Conservation (phyloP, 2,888 invertebrate species). For the Onthophagus sagittarius region DNA sequence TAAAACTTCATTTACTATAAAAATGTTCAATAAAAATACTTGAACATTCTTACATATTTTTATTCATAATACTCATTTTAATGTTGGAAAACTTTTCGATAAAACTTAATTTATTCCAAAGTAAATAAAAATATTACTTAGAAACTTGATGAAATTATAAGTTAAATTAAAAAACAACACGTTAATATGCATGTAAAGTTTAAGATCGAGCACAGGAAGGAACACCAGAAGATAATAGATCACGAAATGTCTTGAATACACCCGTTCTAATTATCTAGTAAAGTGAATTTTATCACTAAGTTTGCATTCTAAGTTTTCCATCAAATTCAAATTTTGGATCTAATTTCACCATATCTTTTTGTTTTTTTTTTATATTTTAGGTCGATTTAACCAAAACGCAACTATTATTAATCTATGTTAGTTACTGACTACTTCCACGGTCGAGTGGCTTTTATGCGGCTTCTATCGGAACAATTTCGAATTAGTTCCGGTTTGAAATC, state of each 20-base stretch:
- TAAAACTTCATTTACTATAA: no score
- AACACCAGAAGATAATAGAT: not conserved
- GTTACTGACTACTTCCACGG: not conserved
- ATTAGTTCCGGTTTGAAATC: not conserved
- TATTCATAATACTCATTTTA: no score
- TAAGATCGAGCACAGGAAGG: not conserved
- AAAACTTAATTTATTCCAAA: no score
- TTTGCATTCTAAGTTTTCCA: not conserved
- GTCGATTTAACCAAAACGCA: not conserved
- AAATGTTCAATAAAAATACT: no score
- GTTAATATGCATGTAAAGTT: no score
- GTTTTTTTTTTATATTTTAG: no score
- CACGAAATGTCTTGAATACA: not conserved
- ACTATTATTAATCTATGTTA: not conserved
- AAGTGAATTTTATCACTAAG: not conserved
- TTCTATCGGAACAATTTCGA: not conserved
- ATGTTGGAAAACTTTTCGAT: no score
- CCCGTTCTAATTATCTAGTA: not conserved
- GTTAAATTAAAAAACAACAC: no score
- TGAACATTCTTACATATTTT: no score
- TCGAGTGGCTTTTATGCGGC: not conserved
- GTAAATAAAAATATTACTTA: no score
- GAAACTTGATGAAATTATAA: conserved; percentile 63
- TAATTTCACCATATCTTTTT: no score
- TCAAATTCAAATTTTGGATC: no score